Evolutionary conservation across 2,888 invertebrate genomes (phyloP).

Genomic region (Microplitis deprimator): DNA sequence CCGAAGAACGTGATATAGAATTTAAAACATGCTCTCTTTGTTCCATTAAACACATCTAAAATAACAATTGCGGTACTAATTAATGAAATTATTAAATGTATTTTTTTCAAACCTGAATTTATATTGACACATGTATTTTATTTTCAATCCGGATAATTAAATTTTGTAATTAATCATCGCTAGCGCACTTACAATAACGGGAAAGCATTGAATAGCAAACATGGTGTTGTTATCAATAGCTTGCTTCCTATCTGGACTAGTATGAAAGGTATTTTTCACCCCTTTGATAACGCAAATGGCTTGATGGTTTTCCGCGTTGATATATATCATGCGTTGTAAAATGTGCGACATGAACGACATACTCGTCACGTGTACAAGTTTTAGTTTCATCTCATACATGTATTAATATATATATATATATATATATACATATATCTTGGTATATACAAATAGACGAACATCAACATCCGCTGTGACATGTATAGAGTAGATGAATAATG

Average conservation of each 20-base stretch:
- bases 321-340: background rate
- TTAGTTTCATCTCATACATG: background rate
- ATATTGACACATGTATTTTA: background rate
- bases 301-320: background rate
- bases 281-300: background rate
- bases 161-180: background rate
- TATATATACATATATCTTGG: background rate
- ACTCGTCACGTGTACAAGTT: background rate
- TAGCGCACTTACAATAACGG: background rate
- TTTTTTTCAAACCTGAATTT: background rate
- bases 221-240: background rate
- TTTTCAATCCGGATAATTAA: background rate
- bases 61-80: background rate
- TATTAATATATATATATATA: conserved; percentile 4
- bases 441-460: background rate
- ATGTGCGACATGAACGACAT: background rate
- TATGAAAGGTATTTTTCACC: background rate
- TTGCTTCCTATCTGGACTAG: background rate
- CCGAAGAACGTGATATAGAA: background rate
- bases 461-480: background rate
- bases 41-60: background rate
- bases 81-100: background rate
- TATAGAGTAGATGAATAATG: background rate
- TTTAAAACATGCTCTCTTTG: background rate
- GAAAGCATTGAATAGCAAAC: background rate